These are phyloP conservation scores for Dilophus febrilis DNA, from an alignment of 2,888 invertebrate species.

Conservation along the genomic window DNA sequence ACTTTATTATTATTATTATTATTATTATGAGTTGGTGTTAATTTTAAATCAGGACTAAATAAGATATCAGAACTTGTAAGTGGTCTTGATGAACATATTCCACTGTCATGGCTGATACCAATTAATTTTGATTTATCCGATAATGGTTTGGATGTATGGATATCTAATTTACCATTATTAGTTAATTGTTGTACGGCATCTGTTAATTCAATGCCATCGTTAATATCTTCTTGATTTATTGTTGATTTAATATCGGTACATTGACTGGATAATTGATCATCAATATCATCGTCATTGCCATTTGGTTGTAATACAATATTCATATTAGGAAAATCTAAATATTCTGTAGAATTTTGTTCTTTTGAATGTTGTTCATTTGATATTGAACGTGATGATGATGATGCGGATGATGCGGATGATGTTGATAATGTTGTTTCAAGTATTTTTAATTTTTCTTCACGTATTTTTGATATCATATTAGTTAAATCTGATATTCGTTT, in stretches of 20 bases:
- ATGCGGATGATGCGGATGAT: no score
- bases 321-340: slow-evolving; percentile 21
- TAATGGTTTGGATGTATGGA: no score
- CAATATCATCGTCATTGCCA: slow-evolving; percentile 5
- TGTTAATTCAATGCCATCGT: no score
- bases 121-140: no score
- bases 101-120: slow-evolving; percentile 26
- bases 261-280: slow-evolving; percentile 1
- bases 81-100: slow-evolving; percentile 26
- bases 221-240: no score
- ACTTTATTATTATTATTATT: slow-evolving; percentile 14
- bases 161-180: no score
- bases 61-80: slow-evolving; percentile 21
- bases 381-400: no score
- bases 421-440: slow-evolving; percentile 29
- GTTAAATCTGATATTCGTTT: slow-evolving; percentile 38
- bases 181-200: no score
- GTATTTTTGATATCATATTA: slow-evolving; percentile 37
- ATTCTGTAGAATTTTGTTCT: slow-evolving; percentile 26
- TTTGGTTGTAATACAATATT: slow-evolving; percentile 4
- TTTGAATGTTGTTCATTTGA: slow-evolving; percentile 13
- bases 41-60: slow-evolving; percentile 9
- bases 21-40: neutral
- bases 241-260: neutral
- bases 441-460: slow-evolving; percentile 36